Evolutionary conservation across 2,797 vertebrate genomes (phyloP), one percentile per base, ranked within the genome.

Genomic region (Nannoperca australis): DNA sequence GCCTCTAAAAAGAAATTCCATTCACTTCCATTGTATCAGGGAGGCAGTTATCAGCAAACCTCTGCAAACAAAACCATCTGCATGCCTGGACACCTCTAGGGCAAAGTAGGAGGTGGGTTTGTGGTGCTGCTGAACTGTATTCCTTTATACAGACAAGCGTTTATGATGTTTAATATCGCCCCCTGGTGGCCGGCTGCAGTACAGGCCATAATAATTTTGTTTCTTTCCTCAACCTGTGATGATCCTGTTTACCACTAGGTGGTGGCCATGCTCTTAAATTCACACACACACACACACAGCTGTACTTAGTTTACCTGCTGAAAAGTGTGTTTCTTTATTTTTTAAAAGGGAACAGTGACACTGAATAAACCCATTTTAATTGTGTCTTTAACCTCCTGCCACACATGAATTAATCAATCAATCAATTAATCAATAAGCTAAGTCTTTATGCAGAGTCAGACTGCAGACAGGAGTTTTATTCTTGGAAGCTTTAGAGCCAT

Each of bases 201-300:
- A 38, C 36, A 38, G 8, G 36, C 5, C 36, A 38, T 11, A 38
- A 38, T 3, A 2, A 56, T 36, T 47, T 40, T 4, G 14, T 24
- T 15, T 0, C 20, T 30, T 22, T 55, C 18, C 6, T 60, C 4
- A 47, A 18, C 14, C 13, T 72, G 73, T 49, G 2, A 67, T 60
- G 45, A 55, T 18, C 1, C 10, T 5, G 1, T 67, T 27, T 8
- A 11, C 68, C 86, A 81, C 56, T 34, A 65, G 81, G 8, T 79
- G 80, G 81, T 4, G 68, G 0, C 55, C 27, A n/a, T 38, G 27
- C 64, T 63, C 56, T 59, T 15, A 30, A 45, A 47, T 38, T 13
- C 55, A 62, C 30, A 32, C 30, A 7, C 59, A 47, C 11, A 27
- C 8, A 22, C 0, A 2, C 8, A n/a, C n/a, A n/a, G n/a, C 1